phyloP scores from a whole-genome alignment of 2,113 vertebrate species.

The Varanus komodoensis region DNA sequence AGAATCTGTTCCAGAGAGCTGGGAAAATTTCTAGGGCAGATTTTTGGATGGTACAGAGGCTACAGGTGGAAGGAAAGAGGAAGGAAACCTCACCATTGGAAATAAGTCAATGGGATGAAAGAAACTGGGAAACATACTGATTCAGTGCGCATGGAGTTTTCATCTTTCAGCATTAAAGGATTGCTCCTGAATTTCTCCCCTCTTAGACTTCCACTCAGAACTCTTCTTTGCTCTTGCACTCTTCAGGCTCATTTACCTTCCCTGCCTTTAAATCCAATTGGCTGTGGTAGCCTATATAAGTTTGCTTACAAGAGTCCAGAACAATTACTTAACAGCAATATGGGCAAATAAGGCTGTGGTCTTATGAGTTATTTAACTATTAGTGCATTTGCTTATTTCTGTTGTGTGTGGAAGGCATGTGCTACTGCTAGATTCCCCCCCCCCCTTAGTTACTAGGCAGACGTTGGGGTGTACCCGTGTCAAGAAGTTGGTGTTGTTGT shows the following conservation, averaged over 20 bases:
- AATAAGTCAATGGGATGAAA: not conserved
- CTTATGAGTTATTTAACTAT: not conserved
- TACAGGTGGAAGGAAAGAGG: too few species aligned
- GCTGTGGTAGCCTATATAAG: not conserved
- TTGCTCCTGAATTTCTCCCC: too few species aligned
- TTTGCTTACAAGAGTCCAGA: not conserved
- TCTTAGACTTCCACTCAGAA: too few species aligned
- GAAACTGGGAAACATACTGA: not conserved
- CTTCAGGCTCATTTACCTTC: not conserved
- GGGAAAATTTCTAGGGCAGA: too few species aligned
- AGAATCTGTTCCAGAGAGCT: too few species aligned
- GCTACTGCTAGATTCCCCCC: not conserved
- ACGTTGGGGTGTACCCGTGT: too few species aligned
- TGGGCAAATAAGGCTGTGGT: not conserved
- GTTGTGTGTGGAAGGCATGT: not conserved
- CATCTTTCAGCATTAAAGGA: too few species aligned
- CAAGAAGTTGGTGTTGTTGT: too few species aligned
- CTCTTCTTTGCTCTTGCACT: not conserved
- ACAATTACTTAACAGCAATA: not conserved
- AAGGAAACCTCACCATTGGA: too few species aligned
- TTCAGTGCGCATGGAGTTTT: too few species aligned
- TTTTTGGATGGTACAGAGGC: too few species aligned
- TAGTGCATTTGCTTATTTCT: not conserved
- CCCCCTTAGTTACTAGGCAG: not conserved
- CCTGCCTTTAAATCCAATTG: not conserved